Evolutionary conservation across 2,113 vertebrate species (phyloP).

Genomic region (Columba livia): DNA sequence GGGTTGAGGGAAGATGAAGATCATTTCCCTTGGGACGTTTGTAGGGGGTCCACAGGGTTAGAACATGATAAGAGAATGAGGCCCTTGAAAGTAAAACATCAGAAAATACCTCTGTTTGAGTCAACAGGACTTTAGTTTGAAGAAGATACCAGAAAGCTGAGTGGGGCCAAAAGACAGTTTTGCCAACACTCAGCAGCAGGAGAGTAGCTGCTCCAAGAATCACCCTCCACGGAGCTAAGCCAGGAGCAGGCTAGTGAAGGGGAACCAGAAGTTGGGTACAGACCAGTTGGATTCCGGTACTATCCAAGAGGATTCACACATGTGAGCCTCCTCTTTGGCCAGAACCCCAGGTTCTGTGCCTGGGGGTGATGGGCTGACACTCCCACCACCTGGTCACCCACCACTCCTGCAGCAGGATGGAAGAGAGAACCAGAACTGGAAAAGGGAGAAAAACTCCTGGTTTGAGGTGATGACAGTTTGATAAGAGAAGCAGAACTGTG

Average conservation of each 20-base stretch:
- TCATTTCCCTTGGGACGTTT: fast-evolving
- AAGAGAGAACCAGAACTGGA: not conserved
- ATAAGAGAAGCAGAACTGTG: not conserved
- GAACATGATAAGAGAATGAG: not conserved
- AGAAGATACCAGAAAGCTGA: not conserved
- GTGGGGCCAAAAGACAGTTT: not conserved
- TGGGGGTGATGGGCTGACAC: not conserved
- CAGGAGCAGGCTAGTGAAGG: not conserved
- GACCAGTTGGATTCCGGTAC: not conserved
- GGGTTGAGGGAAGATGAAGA: not conserved
- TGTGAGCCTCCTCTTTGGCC: not conserved
- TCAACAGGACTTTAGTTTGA: not conserved
- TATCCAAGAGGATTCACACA: not conserved
- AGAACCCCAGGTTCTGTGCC: not conserved
- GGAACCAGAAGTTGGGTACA: too few relatives aligned
- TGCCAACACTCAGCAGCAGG: not conserved
- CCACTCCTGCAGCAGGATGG: not conserved
- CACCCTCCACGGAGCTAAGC: fast-evolving
- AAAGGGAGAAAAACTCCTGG: not conserved
- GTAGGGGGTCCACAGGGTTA: too few relatives aligned
- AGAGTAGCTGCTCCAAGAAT: fast-evolving
- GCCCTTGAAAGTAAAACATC: not conserved
- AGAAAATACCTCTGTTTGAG: not conserved
- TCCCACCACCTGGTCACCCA: fast-evolving
- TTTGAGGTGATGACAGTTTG: not conserved